These are phyloP conservation scores for Hozukius guyotensis DNA, from an alignment of 2,797 vertebrate species.

Conservation along the genomic window DNA sequence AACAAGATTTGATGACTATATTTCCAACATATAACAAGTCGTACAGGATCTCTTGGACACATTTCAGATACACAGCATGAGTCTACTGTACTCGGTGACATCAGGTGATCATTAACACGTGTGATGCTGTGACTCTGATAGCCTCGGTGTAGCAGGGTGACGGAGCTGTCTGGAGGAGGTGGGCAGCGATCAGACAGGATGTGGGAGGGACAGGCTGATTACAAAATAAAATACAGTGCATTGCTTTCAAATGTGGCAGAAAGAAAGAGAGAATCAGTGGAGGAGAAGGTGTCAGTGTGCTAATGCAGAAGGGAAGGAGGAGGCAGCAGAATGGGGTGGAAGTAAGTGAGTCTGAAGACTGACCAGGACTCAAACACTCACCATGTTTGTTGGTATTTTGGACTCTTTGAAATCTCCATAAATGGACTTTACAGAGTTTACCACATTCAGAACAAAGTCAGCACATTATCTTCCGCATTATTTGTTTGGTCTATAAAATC, in stretches of 20 bases:
- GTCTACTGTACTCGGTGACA: not conserved
- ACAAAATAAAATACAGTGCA: not conserved
- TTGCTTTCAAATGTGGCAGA: not conserved
- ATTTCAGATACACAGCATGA: not conserved
- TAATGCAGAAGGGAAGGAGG: too few relatives aligned
- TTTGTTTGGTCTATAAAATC: not conserved
- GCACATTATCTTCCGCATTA: too few relatives aligned
- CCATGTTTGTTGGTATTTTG: too few relatives aligned
- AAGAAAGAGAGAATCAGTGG: not conserved
- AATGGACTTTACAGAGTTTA: too few relatives aligned
- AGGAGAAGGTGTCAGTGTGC: too few relatives aligned
- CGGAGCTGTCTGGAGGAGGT: not conserved
- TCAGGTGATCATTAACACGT: not conserved
- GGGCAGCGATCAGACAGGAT: not conserved
- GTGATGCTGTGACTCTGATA: too few relatives aligned
- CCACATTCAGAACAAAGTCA: too few relatives aligned
- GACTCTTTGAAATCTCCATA: too few relatives aligned
- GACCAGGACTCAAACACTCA: too few relatives aligned
- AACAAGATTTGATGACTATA: not conserved
- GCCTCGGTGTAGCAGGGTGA: too few relatives aligned
- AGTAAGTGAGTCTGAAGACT: too few relatives aligned
- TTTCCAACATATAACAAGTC: not conserved
- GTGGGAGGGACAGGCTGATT: not conserved
- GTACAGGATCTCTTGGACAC: not conserved
- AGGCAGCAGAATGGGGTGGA: too few relatives aligned